phyloP scores from a whole-genome alignment of 2,797 vertebrate genomes.

The Danio tinwini region DNA sequence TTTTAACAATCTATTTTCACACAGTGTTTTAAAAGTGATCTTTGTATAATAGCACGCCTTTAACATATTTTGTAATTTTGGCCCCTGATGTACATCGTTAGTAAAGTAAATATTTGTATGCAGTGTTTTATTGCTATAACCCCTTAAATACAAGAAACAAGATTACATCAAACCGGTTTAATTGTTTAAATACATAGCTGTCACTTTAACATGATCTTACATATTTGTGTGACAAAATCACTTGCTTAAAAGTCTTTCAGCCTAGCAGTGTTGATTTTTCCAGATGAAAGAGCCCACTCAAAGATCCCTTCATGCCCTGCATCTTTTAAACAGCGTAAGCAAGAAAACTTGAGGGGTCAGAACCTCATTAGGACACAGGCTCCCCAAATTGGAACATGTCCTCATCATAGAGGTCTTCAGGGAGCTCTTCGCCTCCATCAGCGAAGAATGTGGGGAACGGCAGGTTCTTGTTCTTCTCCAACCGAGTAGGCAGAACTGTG shows the following conservation, averaged over 20 bases:
- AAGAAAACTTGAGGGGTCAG: background rate
- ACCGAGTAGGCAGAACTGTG: constrained; percentile 75
- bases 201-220: background rate
- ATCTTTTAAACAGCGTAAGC: background rate
- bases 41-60: too few species aligned
- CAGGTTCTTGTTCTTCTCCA: constrained; percentile 73
- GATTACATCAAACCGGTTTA: background rate
- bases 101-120: too few species aligned
- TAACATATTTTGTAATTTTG: too few species aligned
- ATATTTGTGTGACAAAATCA: background rate
- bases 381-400: constrained; percentile 75
- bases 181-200: background rate
- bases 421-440: constrained; percentile 87
- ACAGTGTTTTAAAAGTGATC: too few species aligned
- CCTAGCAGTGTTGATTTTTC: background rate
- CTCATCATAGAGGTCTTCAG: constrained; percentile 89
- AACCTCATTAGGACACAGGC: constrained; percentile 35
- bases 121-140: too few species aligned
- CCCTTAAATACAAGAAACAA: background rate
- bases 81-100: too few species aligned
- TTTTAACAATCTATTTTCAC: too few species aligned
- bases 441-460: constrained; percentile 93
- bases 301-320: background rate
- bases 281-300: background rate
- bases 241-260: background rate